Evolutionary conservation across 2,113 vertebrate species (phyloP).

Genomic region (Ranitomeya variabilis): DNA sequence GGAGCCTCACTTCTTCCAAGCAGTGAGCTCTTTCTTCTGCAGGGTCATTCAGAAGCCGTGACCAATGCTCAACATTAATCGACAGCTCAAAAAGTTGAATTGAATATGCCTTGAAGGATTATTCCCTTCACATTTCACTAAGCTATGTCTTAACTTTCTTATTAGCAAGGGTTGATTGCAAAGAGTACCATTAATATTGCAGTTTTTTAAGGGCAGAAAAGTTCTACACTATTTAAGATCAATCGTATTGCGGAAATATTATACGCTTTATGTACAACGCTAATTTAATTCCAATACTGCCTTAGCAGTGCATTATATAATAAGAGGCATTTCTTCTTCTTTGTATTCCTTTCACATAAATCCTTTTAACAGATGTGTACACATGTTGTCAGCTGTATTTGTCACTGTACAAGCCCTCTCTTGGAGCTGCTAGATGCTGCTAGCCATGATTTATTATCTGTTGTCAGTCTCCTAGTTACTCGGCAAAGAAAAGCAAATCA

Average conservation of each 20-base stretch:
- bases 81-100: too few species aligned
- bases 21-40: too few species aligned
- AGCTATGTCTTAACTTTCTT: too few species aligned
- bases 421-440: constrained; percentile 70
- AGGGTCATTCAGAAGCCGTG: too few species aligned
- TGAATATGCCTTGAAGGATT: too few species aligned
- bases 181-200: too few species aligned
- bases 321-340: constrained; percentile 57
- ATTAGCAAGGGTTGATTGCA: too few species aligned
- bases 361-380: constrained; percentile 70
- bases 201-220: neutral
- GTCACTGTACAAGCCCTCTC: constrained; percentile 69
- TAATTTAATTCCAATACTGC: neutral
- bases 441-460: constrained; percentile 76
- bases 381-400: constrained; percentile 73
- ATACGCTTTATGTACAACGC: neutral
- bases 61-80: too few species aligned
- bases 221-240: neutral
- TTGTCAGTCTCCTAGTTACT: constrained; percentile 68
- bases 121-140: too few species aligned
- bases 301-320: neutral
- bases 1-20: too few species aligned
- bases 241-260: constrained; percentile 6
- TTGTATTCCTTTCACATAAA: constrained; percentile 71
- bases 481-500: constrained; percentile 69